Conservation (phyloP, 2,888 invertebrate species). For the Nemurella pictetii region DNA sequence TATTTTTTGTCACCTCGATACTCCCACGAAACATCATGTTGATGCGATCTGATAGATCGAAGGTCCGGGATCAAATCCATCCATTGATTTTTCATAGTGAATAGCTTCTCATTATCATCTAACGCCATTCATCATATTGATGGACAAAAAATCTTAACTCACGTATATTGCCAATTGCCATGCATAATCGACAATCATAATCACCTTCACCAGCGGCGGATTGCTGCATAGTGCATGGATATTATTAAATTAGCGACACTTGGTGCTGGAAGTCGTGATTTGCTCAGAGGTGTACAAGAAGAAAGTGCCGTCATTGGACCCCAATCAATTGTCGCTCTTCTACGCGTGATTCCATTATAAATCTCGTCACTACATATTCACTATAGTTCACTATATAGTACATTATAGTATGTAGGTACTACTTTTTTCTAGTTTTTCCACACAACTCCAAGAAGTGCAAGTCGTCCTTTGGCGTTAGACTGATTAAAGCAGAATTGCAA, state of each 20-base stretch:
- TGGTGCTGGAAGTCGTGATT: neutral
- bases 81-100: neutral
- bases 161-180: neutral
- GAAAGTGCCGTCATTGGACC: neutral
- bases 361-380: neutral
- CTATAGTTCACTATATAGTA: neutral
- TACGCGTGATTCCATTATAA: neutral
- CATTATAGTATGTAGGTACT: neutral
- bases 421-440: neutral
- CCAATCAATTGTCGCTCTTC: neutral
- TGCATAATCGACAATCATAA: neutral
- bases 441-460: neutral
- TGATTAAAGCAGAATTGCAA: neutral
- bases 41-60: neutral
- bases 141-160: neutral
- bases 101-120: neutral
- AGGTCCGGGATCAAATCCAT: slow-evolving; percentile 13
- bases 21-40: neutral
- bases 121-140: slow-evolving; percentile 9
- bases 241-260: neutral
- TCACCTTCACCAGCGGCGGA: neutral
- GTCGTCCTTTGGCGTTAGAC: neutral
- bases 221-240: neutral
- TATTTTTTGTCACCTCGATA: neutral
- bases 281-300: neutral